A percentile compares a stretch with the other conserved stretches of the same genome.
phyloP scores from a whole-genome alignment of 2,888 invertebrate species.

The Escarpia spicata region DNA sequence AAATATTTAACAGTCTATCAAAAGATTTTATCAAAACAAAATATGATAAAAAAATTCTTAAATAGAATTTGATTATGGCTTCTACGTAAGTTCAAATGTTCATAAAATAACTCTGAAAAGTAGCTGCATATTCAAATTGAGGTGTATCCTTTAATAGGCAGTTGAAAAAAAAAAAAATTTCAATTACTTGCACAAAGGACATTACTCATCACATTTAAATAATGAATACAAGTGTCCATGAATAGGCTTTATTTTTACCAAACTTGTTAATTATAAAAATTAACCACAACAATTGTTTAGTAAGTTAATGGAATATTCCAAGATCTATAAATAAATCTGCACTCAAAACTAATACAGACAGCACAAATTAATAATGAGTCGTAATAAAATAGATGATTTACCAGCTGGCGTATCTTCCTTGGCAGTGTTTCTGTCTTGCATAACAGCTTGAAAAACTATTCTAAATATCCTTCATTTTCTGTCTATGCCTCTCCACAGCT shows the following conservation, averaged over 20 bases:
- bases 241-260: neutral
- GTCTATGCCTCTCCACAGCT: neutral
- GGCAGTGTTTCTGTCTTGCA: conserved; percentile 4
- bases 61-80: no score
- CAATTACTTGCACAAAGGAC: no score
- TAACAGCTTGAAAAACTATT: neutral
- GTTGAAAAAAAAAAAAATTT: no score
- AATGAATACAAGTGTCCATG: neutral
- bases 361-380: no score
- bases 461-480: neutral
- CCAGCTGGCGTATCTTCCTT: neutral
- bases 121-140: no score
- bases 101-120: no score
- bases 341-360: no score
- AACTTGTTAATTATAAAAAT: neutral
- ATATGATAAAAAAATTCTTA: no score
- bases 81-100: no score
- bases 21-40: no score
- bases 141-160: no score
- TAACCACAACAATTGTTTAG: neutral
- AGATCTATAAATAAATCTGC: neutral
- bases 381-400: neutral
- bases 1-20: no score
- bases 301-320: neutral
- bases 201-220: neutral